These are phyloP conservation scores for Neogobius melanostomus DNA, from an alignment of 2,113 vertebrate genomes.

Conservation along the genomic window DNA sequence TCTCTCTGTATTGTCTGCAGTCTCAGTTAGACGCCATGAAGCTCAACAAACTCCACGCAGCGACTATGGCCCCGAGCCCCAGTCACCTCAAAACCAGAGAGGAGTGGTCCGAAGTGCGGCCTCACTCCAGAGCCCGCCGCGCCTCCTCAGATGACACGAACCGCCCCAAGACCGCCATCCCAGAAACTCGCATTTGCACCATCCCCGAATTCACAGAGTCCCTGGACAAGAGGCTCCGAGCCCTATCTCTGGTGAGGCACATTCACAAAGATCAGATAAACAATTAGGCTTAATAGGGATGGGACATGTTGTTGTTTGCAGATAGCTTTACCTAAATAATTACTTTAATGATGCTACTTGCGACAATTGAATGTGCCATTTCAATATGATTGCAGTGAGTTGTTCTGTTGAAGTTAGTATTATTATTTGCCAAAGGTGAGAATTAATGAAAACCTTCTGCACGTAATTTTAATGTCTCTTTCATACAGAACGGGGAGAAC, in stretches of 20 bases:
- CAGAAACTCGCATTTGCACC: conserved; percentile 73
- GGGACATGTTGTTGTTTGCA: too few relatives aligned
- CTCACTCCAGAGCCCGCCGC: conserved; percentile 69
- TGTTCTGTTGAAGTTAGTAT: too few relatives aligned
- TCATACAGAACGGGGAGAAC: conserved; percentile 54
- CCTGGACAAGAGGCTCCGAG: conserved; percentile 78
- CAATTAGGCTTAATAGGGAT: too few relatives aligned
- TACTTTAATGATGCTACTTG: too few relatives aligned
- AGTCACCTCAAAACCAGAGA: conserved; percentile 74
- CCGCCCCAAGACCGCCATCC: conserved; percentile 55
- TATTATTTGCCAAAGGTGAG: too few relatives aligned
- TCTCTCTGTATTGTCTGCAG: conserved; percentile 47
- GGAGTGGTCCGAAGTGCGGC: conserved; percentile 71
- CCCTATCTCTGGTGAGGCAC: conserved; percentile 76
- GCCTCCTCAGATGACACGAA: conserved; percentile 72
- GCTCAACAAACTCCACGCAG: conserved; percentile 70
- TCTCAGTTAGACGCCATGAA: conserved; percentile 81
- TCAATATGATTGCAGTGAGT: too few relatives aligned
- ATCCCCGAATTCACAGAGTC: conserved; percentile 83
- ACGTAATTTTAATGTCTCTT: background rate
- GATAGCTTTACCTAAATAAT: too few relatives aligned
- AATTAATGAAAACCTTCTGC: background rate
- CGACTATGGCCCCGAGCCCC: conserved; percentile 65
- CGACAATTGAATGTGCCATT: too few relatives aligned
- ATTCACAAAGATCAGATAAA: background rate